Evolutionary conservation across 2,888 invertebrate species (phyloP).

Genomic region (Agrochola lota): DNA sequence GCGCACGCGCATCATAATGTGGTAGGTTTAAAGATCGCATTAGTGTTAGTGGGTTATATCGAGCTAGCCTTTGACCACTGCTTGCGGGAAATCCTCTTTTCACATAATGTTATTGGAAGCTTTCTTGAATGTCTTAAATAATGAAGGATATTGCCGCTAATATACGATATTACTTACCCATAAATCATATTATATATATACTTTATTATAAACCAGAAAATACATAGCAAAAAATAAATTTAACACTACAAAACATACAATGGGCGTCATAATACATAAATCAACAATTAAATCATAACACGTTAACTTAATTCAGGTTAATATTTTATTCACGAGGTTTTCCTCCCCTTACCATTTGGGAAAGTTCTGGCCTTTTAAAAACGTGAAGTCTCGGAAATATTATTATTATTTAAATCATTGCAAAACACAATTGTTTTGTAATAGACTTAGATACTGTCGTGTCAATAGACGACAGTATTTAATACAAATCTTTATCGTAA

Average conservation of each 20-base stretch:
- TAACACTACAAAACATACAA: no score
- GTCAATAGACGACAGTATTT: not conserved
- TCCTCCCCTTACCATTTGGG: not conserved
- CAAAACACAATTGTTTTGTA: not conserved
- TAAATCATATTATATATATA: not conserved
- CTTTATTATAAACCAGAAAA: no score
- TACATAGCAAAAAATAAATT: no score
- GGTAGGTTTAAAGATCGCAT: constrained; percentile 36
- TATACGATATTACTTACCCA: not conserved
- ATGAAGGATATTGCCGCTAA: not conserved
- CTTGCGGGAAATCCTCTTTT: constrained; percentile 23
- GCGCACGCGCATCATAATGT: constrained; percentile 23
- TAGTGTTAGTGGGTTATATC: constrained; percentile 52
- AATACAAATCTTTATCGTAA: not conserved
- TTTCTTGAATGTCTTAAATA: not conserved
- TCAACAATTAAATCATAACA: not conserved
- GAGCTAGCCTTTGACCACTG: constrained; percentile 35
- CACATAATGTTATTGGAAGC: not conserved
- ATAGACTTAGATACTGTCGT: no score
- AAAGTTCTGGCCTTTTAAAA: not conserved
- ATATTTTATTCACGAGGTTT: not conserved
- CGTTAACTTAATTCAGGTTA: not conserved
- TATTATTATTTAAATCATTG: not conserved
- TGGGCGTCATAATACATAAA: no score
- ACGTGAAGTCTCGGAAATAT: not conserved